These are phyloP conservation scores for Leptopilina myrica DNA, from an alignment of 2,888 invertebrate species.

Conservation along the genomic window DNA sequence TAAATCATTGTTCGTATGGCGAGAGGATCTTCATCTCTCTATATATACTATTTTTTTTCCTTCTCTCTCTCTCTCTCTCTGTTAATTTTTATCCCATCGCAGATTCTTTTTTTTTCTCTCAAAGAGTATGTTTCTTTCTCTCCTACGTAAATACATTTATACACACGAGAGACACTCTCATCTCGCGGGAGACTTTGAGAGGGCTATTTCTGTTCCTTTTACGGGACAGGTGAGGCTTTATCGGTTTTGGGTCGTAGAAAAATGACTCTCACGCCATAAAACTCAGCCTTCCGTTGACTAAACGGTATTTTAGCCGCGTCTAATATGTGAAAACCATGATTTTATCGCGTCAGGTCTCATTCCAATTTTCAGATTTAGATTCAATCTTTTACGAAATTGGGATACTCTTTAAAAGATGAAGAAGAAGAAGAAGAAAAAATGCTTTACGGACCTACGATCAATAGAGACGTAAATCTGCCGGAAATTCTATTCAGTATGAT, in stretches of 20 bases:
- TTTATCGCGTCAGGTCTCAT: constrained; percentile 6
- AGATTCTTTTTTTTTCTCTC: background rate
- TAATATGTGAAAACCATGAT: constrained; percentile 20
- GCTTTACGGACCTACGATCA: background rate
- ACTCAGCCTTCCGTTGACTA: constrained; percentile 49
- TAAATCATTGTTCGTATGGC: constrained; percentile 35
- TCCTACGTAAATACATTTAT: constrained; percentile 42
- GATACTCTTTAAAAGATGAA: background rate
- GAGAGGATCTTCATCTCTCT: constrained; percentile 34
- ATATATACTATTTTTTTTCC: constrained; percentile 13
- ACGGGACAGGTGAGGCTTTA: constrained; percentile 48
- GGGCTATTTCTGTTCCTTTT: constrained; percentile 48
- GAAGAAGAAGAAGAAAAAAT: background rate
- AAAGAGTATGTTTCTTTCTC: constrained; percentile 24
- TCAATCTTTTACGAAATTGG: constrained; percentile 13
- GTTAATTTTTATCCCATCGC: background rate
- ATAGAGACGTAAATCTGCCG: constrained; percentile 5
- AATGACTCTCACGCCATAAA: constrained; percentile 42
- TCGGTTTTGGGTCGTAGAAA: constrained; percentile 7
- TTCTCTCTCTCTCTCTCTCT: background rate
- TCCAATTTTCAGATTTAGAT: constrained; percentile 4
- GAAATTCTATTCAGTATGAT: too few relatives aligned
- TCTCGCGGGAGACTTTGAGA: background rate
- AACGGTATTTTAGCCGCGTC: constrained; percentile 44
- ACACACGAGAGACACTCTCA: constrained; percentile 34